Base-by-base conservation (phyloP, 2,797 vertebrate genomes). In the Clarias platycephalus region DNA sequence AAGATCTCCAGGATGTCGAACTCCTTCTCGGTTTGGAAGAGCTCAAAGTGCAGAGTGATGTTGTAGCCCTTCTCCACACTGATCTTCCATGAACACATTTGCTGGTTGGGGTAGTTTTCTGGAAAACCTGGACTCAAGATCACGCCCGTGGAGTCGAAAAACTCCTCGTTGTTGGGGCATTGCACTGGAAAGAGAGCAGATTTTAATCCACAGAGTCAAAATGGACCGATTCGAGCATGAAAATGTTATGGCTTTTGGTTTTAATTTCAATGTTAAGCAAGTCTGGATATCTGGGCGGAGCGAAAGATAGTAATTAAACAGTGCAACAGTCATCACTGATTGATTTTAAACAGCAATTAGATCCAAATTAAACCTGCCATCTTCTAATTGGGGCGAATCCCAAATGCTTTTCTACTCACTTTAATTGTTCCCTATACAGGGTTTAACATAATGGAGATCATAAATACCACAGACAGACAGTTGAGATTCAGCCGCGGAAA, bases 1-100 rank as follows among this genome's bases (percentile, higher is more conserved):
- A 97, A 99, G 93, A 98, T 97, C 92, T 99, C 98, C 91, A 99
- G 95, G 92, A 99, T 96, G 93, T 99, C 98, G 94, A 99, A 99
- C 90, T 99, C 98, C 85, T 98, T 99, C 93, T 99, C 97, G 22
- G 97, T 99, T 90, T 99, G 98, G 93, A 99, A 99, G 90, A 97
- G 97, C 90, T 98, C 95, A 63, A 99, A 96, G 93, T 97, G 96
- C 92, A 99, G 94, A 84, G 96, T 98, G 93, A 99, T 96, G 89
- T 99, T 99, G 92, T 99, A 99, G 72, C 98, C 98, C 89, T 98
- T 98, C 93, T 99, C 98, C 89, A 99, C 97, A 0, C 95, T 97
- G 87, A 99, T 98, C 87, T 97, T 95, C 98, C 98, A 99, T 0
- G 98, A 96, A 91, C 98, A 99, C 96, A 98, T 99, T 91, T 99